Percentiles rank a stretch among this genome's conserved stretches.
These are phyloP conservation scores for Riptortus pedestris DNA, from an alignment of 1,140 invertebrate species.

Conservation along the genomic window DNA sequence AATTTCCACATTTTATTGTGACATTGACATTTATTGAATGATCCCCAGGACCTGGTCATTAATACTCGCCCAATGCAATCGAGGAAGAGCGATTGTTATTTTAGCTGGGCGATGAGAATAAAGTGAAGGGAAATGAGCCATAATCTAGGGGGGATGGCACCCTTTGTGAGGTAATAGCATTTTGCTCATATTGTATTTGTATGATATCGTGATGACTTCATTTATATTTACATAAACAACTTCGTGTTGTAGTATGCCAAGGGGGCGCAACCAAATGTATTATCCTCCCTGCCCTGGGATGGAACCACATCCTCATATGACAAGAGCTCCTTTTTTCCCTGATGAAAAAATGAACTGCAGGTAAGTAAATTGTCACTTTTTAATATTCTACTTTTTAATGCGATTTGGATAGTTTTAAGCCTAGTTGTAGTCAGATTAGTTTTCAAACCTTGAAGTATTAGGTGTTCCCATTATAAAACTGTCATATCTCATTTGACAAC, in stretches of 20 bases:
- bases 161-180: constrained; percentile 37
- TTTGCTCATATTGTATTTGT: too few relatives aligned
- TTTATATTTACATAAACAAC: too few relatives aligned
- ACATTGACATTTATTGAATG: not conserved
- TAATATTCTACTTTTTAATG: not conserved
- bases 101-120: constrained; percentile 28
- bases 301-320: constrained; percentile 33
- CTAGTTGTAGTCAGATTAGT: too few relatives aligned
- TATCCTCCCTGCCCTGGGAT: constrained; percentile 32
- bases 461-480: too few relatives aligned
- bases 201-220: too few relatives aligned
- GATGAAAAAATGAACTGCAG: constrained; percentile 34
- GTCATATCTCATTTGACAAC: too few relatives aligned
- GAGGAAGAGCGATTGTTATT: constrained; percentile 23
- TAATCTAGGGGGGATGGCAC: constrained; percentile 43
- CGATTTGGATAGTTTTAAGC: too few relatives aligned
- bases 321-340: constrained; percentile 31
- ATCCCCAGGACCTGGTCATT: constrained; percentile 17
- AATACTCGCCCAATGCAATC: constrained; percentile 21
- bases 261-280: constrained; percentile 36
- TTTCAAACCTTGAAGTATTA: too few relatives aligned
- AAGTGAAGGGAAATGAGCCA: constrained; percentile 33
- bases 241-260: constrained; percentile 34
- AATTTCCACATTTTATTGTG: not conserved
- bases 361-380: constrained; percentile 24